Evolutionary conservation across 2,888 invertebrate genomes (phyloP), one percentile per base, ranked within the genome.

Genomic region (Criorhina ranunculi): DNA sequence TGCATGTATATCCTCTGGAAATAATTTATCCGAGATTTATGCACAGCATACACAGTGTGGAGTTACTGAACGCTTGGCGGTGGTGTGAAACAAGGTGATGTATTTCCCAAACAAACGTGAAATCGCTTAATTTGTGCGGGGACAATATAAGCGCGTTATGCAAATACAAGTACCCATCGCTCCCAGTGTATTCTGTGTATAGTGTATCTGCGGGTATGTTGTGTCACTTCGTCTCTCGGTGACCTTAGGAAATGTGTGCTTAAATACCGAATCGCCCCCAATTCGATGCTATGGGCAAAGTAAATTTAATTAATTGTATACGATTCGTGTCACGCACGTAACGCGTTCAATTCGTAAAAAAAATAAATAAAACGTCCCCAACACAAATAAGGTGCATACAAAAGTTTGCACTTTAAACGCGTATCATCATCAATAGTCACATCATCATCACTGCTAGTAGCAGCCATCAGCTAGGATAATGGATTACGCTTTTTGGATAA

Each of bases 401-500:
- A 53, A 37, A 49, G 37, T 70, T 72, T 66, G 40, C 46, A 70
- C 60, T 53, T 33, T 24, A 24, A 1, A 24, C 24, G 24, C 24
- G 15, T 59, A 51, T 33, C 77, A 60, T 76, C 53, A 31, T 51
- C 62, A 51, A 35, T 24, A 24, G 24, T 24, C 24, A 24, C 24
- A 60, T 15, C 24, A 11, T 62, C 44, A 46, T 46, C 53, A 42
- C 51, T 60, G 66, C 67, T 49, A 55, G 8, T 37, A 49, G 37
- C 53, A 67, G 86, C 19, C 77, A 83, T 77, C 86, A 86, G 70
- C 81, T 82, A 87, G 77, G 86, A 91, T 88, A 89, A 91, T 91
- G 91, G 89, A 91, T 90, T 88, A 88, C 88, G 87, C 81, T 87
- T 88, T 87, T 83, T 88, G 90, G 86, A 87, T 89, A 77, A 87